These are phyloP conservation scores for Heterodera carotae DNA, from an alignment of 1,140 invertebrate genomes.

Conservation along the genomic window DNA sequence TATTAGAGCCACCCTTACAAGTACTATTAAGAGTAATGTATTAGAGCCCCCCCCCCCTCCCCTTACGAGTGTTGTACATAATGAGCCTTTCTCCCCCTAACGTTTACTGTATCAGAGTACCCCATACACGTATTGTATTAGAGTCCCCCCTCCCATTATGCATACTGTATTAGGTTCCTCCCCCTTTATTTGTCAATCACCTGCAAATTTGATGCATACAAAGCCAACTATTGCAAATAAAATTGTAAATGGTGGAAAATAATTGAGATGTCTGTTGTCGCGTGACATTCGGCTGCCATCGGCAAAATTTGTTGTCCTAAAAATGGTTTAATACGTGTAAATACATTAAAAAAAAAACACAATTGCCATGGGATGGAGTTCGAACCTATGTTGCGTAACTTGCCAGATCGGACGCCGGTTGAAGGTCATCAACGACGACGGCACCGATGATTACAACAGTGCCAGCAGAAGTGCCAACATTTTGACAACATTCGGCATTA, in stretches of 20 bases:
- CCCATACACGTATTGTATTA: too few relatives aligned
- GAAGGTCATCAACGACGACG: not conserved
- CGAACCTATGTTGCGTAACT: not conserved
- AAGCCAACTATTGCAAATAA: not conserved
- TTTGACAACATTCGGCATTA: not conserved
- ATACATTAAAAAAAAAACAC: not conserved
- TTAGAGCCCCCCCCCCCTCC: too few relatives aligned
- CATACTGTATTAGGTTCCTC: too few relatives aligned
- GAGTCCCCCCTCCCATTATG: too few relatives aligned
- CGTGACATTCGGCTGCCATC: not conserved
- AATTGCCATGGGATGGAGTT: too few relatives aligned
- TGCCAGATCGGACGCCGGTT: not conserved
- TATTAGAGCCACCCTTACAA: too few relatives aligned
- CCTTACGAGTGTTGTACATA: too few relatives aligned
- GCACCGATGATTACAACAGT: not conserved
- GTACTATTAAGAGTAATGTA: too few relatives aligned
- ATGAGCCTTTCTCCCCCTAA: too few relatives aligned
- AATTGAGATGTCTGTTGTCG: not conserved
- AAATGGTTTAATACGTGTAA: too few relatives aligned
- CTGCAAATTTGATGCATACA: conserved; percentile 3
- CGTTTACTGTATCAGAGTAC: too few relatives aligned
- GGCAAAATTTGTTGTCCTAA: not conserved
- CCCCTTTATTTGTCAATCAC: too few relatives aligned
- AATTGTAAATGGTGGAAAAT: conserved; percentile 6
- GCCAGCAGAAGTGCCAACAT: not conserved